Evolutionary conservation across 2,888 invertebrate genomes (phyloP).

Genomic region (Drosophila koepferae): DNA sequence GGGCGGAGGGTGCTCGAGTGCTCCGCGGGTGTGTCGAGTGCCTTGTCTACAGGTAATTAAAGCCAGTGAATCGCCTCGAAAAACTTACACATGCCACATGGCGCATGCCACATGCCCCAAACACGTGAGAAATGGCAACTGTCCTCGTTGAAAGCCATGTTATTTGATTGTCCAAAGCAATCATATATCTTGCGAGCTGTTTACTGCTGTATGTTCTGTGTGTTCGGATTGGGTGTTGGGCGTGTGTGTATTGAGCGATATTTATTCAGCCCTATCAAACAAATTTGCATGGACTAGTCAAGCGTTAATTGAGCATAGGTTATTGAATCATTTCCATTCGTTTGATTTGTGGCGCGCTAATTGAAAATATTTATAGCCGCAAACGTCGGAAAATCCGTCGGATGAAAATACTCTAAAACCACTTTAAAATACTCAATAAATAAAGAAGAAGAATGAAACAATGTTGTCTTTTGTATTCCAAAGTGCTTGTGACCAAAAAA

Average conservation of each 20-base stretch:
- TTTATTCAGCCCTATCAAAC: conserved; percentile 36
- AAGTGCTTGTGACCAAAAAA: not conserved
- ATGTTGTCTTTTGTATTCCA: not conserved
- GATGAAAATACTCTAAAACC: no score
- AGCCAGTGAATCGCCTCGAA: conserved; percentile 45
- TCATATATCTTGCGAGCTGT: conserved; percentile 25
- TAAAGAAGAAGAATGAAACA: not conserved
- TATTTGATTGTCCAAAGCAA: conserved; percentile 70
- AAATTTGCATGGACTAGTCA: conserved; percentile 29
- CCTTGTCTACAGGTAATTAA: conserved; percentile 77
- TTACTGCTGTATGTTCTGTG: conserved; percentile 8
- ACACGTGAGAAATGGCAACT: conserved; percentile 69
- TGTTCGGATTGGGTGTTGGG: not conserved
- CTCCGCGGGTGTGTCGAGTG: conserved; percentile 14
- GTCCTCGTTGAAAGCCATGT: conserved; percentile 58
- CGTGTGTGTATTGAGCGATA: conserved; percentile 10
- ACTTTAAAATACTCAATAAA: no score
- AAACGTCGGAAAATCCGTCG: not conserved
- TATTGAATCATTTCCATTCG: conserved; percentile 38
- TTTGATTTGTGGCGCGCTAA: conserved; percentile 29
- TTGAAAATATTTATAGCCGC: conserved; percentile 5
- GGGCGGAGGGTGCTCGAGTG: not conserved
- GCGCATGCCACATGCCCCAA: conserved; percentile 27
- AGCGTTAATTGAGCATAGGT: conserved; percentile 47
- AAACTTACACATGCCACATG: conserved; percentile 70